A percentile compares a stretch with the other conserved stretches of the same genome.
Evolutionary conservation across 2,888 invertebrate genomes (phyloP).

Genomic region (Ceratothoa steindachneri): DNA sequence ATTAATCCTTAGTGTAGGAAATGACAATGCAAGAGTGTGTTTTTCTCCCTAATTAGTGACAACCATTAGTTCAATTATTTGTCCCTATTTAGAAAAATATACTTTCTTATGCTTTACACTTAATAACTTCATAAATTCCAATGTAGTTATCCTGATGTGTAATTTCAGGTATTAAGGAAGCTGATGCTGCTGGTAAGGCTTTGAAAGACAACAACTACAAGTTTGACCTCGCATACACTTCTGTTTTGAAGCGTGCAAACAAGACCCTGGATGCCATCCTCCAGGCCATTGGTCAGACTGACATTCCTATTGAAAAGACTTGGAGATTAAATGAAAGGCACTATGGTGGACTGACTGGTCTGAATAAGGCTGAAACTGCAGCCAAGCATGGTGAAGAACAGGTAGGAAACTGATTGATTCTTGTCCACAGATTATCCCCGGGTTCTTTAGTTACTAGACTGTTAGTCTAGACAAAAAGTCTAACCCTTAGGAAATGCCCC

Average conservation of each 20-base stretch:
- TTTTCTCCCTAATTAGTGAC: no score
- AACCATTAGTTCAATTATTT: no score
- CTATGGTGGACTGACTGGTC: slow-evolving; percentile 78
- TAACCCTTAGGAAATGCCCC: no score
- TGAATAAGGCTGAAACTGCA: slow-evolving; percentile 79
- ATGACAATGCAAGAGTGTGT: no score
- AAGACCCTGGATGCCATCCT: slow-evolving; percentile 66
- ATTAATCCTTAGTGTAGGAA: no score
- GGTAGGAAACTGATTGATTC: slow-evolving; percentile 55
- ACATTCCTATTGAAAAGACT: slow-evolving; percentile 65
- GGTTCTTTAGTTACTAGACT: no score
- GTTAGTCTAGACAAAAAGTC: no score
- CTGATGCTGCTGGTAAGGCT: slow-evolving; percentile 67
- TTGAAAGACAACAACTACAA: slow-evolving; percentile 65
- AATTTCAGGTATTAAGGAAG: slow-evolving; percentile 63
- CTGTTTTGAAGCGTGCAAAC: slow-evolving; percentile 72
- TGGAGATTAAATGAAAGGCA: slow-evolving; percentile 85
- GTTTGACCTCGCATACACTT: slow-evolving; percentile 77
- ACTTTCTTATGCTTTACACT: no score
- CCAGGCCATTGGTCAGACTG: slow-evolving; percentile 64
- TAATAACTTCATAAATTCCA: no score
- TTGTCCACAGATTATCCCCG: no score
- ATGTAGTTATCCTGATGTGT: no score
- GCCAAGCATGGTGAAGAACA: slow-evolving; percentile 79
- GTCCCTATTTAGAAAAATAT: no score